Evolutionary conservation across 2,113 vertebrate species (phyloP), one percentile per base, ranked within the genome.

Genomic region (Neotragus pygmaeus): DNA sequence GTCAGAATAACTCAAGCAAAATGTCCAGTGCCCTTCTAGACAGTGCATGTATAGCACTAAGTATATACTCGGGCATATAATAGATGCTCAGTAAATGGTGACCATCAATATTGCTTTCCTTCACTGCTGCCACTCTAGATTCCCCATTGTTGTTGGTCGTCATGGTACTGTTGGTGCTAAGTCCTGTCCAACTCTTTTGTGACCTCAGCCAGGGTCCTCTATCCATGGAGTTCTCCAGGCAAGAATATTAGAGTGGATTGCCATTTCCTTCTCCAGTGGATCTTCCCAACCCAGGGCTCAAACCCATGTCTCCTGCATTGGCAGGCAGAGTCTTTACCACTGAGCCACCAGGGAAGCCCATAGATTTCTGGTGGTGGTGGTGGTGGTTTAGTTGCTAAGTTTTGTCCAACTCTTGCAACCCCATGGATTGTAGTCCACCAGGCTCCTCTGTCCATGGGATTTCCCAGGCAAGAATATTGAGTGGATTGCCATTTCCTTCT

Each of bases 101-200:
- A 6, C 10, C 19, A 21, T 55, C 21, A 70, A 70, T 33, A 88
- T 73, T 23, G 17, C 62, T 90, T 90, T 36, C 49, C 39, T 73
- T 39, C 14, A 15, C 11, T 57, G 28, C 51, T 80, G n/a, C 23
- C 9, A 60, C 83, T 90, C 51, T 90, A 57, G 21, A 78, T 36
- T 36, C 57, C 39, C 62, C 0, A 0, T 62, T 33, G 64, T 21
- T 36, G 17, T 2, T 70, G 17, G 17, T 70, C 17, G 1, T 11
- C n/a, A 36, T 36, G n/a, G 64, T 36, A 36, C 36, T 70, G n/a
- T 21, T 21, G n/a, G 19, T 70, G 4, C 64, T 36, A 36, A 70
- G 17, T 36, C 64, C 9, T 11, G 17, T 2, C 64, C n/a, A 11
- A 36, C n/a, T 36, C 17, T 36, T 66, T 21, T 70, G 64, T 70